Percentiles rank a stretch among this genome's conserved stretches.
These are phyloP conservation scores for Coilia nasus DNA, from an alignment of 2,797 vertebrate species.

Conservation along the genomic window DNA sequence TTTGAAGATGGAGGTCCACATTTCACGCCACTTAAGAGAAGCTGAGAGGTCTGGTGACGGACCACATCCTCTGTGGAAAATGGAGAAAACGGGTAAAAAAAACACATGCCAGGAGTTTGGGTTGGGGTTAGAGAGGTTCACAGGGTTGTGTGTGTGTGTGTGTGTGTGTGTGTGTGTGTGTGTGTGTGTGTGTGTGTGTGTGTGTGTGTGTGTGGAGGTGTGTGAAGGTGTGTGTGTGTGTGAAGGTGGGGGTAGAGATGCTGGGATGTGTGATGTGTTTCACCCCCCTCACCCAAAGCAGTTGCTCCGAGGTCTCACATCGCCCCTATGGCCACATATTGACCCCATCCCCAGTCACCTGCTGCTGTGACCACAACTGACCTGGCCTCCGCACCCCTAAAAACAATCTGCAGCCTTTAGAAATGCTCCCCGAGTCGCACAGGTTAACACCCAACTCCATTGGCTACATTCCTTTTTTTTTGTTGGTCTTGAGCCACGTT, in stretches of 20 bases:
- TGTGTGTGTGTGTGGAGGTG: constrained; percentile 32
- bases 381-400: constrained; percentile 70
- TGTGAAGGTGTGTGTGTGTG: too few species aligned
- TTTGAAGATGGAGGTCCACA: constrained; percentile 42
- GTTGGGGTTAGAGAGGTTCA: neutral
- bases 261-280: constrained; percentile 68
- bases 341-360: constrained; percentile 77
- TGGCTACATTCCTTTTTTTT: constrained; percentile 50
- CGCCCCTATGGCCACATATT: constrained; percentile 73
- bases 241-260: constrained; percentile 33
- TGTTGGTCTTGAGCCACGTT: constrained; percentile 48
- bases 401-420: constrained; percentile 74
- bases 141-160: constrained; percentile 26
- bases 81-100: constrained; percentile 26
- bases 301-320: constrained; percentile 74
- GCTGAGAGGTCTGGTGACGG: constrained; percentile 41
- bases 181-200: too few species aligned
- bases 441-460: constrained; percentile 58
- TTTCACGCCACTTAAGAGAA: constrained; percentile 42
- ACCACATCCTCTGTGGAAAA: constrained; percentile 36
- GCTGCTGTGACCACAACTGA: constrained; percentile 78
- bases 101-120: constrained; percentile 17
- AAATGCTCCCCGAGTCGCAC: constrained; percentile 55
- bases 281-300: constrained; percentile 73
- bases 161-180: constrained; percentile 48